Percentiles rank a stretch among this genome's conserved stretches.
phyloP scores from a whole-genome alignment of 2,888 invertebrate species.

The Trichogramma dendrolimi region DNA sequence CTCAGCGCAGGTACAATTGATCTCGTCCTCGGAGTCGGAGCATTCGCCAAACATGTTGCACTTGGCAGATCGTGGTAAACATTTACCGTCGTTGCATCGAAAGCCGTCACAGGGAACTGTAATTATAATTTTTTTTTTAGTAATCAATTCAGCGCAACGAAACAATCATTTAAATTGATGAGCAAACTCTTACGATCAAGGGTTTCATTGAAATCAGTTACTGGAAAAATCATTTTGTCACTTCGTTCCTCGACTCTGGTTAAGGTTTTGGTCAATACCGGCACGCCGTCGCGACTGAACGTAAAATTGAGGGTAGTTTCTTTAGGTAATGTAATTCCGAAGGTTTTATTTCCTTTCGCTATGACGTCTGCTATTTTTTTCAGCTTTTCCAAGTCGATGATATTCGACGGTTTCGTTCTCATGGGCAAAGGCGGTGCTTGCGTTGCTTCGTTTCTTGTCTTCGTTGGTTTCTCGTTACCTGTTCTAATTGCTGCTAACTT shows the following conservation, averaged over 20 bases:
- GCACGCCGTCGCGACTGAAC: constrained; percentile 63
- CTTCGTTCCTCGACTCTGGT: constrained; percentile 54
- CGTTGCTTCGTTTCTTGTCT: background rate
- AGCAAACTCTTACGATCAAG: constrained; percentile 8
- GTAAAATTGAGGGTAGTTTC: constrained; percentile 53
- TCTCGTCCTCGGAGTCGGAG: constrained; percentile 67
- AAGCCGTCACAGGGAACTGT: constrained; percentile 53
- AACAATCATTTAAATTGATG: no score
- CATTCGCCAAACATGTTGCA: constrained; percentile 72
- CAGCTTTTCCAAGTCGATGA: constrained; percentile 39
- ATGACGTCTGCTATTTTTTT: constrained; percentile 43
- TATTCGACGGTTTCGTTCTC: constrained; percentile 6
- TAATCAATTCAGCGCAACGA: no score
- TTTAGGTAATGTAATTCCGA: constrained; percentile 16
- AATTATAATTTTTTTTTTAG: constrained; percentile 25
- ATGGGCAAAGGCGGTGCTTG: background rate
- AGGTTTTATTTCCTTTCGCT: constrained; percentile 37
- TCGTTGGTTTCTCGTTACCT: constrained; percentile 30
- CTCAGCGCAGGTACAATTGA: constrained; percentile 71
- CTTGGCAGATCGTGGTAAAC: constrained; percentile 62
- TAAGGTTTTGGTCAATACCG: constrained; percentile 63
- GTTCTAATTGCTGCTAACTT: constrained; percentile 40
- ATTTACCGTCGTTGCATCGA: constrained; percentile 62
- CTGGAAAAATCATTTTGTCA: constrained; percentile 32
- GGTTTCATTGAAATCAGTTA: constrained; percentile 3